phyloP scores from a whole-genome alignment of 2,888 invertebrate genomes.

The Eulithis testata region DNA sequence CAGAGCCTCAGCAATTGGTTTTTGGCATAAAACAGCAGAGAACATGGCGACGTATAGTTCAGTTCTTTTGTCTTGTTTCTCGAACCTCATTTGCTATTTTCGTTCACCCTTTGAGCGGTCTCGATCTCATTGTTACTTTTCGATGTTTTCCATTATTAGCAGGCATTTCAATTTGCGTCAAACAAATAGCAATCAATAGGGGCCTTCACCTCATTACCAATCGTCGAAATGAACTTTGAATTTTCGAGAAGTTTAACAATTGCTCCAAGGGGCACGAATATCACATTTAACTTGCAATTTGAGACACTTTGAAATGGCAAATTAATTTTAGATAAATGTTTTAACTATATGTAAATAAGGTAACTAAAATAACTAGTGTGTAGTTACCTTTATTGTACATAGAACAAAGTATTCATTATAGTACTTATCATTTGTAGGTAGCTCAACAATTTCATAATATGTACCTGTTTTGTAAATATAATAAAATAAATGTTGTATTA shows the following conservation, averaged over 20 bases:
- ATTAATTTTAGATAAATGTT: conserved; percentile 31
- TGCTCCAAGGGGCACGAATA: conserved; percentile 39
- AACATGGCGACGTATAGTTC: neutral
- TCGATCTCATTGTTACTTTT: neutral
- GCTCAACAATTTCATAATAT: too few species aligned
- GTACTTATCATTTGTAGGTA: too few species aligned
- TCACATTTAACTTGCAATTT: conserved; percentile 38
- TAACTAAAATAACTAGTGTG: conserved; percentile 15
- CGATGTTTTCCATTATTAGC: conserved; percentile 20
- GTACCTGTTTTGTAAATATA: too few species aligned
- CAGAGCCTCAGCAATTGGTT: too few species aligned
- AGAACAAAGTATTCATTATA: too few species aligned
- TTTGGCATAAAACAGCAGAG: too few species aligned
- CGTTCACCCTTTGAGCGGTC: neutral
- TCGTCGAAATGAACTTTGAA: conserved; percentile 40
- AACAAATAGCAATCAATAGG: conserved; percentile 28
- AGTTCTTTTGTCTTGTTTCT: conserved; percentile 2
- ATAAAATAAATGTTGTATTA: too few species aligned
- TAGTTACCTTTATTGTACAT: too few species aligned
- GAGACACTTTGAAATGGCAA: conserved; percentile 37
- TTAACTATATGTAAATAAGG: neutral
- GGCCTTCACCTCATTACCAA: conserved; percentile 38
- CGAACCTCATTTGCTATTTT: neutral
- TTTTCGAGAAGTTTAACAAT: conserved; percentile 42
- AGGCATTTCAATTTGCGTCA: conserved; percentile 22